Evolutionary conservation across 2,888 invertebrate species (phyloP), one percentile per base, ranked within the genome.

Genomic region (Choristoneura rosaceana): DNA sequence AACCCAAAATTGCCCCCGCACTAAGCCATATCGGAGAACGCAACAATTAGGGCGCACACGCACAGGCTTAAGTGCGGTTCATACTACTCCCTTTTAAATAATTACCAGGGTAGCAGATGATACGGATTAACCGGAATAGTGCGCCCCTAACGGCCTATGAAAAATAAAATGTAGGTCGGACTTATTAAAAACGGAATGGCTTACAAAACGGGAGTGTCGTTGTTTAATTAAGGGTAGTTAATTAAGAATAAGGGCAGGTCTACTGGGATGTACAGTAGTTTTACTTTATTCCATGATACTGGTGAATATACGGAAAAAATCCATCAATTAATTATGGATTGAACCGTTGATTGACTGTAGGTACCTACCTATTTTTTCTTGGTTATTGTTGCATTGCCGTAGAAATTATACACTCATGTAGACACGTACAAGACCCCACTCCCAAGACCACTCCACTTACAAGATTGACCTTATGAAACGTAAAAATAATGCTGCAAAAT

Each of bases 61-160:
- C 91, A 92, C 80, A 79, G 83, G 89, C 89, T 93, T 61, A 61
- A 82, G 81, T 82, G 84, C 82, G 84, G 86, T 85, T 81, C 84
- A 84, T 85, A 80, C 80, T 82, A 84, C 85, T 87, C 90, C 93
- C 91, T 91, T 88, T 89, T 90, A 92, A 91, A 93, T 93, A 93
- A 93, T 94, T 93, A 91, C 91, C 87, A 83, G 84, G 85, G 93
- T 84, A 92, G 91, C 93, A 93, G 93, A 94, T 93, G 93, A 94
- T 92, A 90, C 87, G 93, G 93, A 92, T 94, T 94, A 94, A 81
- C 76, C 76, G 74, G 52, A 79, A 76, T 77, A 82, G 81, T 83
- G 83, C 79, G 76, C 64, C 77, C 86, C 86, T 85, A 82, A 79
- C 80, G 79, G 80, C 81, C 78, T 77, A 80, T 38, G 38, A 38